Base-by-base conservation (phyloP, 2,797 vertebrate genomes). In the Pseudomugil tenellus region DNA sequence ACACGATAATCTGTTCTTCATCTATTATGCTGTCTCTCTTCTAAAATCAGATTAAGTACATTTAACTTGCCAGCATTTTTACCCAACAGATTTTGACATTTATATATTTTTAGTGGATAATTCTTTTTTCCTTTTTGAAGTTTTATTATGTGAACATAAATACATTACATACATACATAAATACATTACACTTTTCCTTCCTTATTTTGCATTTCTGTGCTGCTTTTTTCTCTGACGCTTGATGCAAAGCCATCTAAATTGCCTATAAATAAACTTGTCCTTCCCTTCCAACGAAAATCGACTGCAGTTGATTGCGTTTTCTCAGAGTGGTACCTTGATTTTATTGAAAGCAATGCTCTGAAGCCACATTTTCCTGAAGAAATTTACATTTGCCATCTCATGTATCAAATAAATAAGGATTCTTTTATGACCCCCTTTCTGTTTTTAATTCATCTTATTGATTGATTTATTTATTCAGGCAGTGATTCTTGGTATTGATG, bases 291-390 rank as follows among this genome's bases (percentile, higher is more conserved):
- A 76, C 79, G 57, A 62, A 76, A 77, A 75, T 58, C 65, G 67
- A 72, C 34, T 60, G 3, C 16, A 39, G 54, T 54, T 66, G 69
- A 80, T 79, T 81, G 65, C 25, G 6, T 77, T 73, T 72, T 46
- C 26, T 67, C 58, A 12, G 81, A 86, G 72, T 46, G 46, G 39
- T 72, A 54, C 84, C 79, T 84, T 75, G 68, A 81, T 80, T 74
- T 62, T 46, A 2, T 32, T 65, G 53, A 81, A 66, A 74, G 61
- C 57, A 23, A n/a, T 31, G 0, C 58, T 76, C 41, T 43, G 8
- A 43, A 43, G 41, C 19, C 80, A 23, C 7, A 17, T 70, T 51
- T 56, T 58, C 43, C 56, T 84, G 54, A 46, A 62, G 54, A 70
- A 19, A 74, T 74, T 68, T 67, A 29, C 65, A 65, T 71, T 39